Evolutionary conservation across 2,888 invertebrate species (phyloP).

Genomic region (Leptopilina myrica): DNA sequence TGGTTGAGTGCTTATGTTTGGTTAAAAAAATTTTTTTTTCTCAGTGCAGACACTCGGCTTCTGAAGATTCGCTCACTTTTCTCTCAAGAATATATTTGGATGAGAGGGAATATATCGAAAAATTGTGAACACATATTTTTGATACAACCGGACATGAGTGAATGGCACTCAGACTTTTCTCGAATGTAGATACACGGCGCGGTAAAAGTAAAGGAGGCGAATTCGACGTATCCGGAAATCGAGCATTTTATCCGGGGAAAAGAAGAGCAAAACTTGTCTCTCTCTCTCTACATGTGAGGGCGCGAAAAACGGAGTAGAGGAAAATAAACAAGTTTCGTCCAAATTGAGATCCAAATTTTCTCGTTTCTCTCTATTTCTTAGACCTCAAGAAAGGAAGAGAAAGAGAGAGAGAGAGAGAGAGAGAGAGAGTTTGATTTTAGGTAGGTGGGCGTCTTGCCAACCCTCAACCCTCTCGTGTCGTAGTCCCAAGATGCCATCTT

Average conservation of each 20-base stretch:
- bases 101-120: background rate
- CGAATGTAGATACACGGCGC: too few species aligned
- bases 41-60: too few species aligned
- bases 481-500: constrained; percentile 58
- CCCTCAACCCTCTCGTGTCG: constrained; percentile 43
- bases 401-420: constrained; percentile 43
- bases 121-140: background rate
- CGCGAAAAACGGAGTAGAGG: constrained; percentile 1
- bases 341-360: constrained; percentile 37
- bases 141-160: constrained; percentile 21
- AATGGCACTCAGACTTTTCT: background rate
- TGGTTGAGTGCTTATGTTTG: too few species aligned
- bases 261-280: background rate
- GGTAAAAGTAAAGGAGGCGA: constrained; percentile 9
- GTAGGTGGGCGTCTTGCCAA: constrained; percentile 59
- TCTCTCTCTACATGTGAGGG: background rate
- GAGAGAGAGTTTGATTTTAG: constrained; percentile 52
- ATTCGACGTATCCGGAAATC: constrained; percentile 26
- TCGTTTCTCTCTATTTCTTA: constrained; percentile 27
- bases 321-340: constrained; percentile 40
- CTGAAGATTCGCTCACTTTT: too few species aligned
- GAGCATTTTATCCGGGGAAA: constrained; percentile 1
- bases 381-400: background rate
- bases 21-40: too few species aligned
- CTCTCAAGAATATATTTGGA: background rate